Base-by-base conservation (phyloP, 64 coral and sea anemone species). In the Astreopora myriophthalma region DNA sequence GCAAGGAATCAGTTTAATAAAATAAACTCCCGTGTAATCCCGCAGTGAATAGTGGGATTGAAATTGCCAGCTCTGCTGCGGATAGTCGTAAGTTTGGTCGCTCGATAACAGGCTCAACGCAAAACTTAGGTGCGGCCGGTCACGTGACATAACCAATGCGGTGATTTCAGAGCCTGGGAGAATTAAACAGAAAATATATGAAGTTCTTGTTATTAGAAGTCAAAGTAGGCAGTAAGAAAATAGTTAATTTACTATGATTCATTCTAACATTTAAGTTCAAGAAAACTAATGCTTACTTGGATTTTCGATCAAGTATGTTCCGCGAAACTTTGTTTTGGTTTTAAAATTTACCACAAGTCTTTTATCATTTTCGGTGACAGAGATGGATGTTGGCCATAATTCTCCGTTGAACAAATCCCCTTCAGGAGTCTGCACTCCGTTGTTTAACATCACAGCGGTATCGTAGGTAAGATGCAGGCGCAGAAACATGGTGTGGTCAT, bases 1-100 rank as follows among this genome's bases (percentile, higher is more conserved):
- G 72, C 97, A 99, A 8, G 97, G 97, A 30, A 99, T 71, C 16
- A 99, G 71, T 65, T 99, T 99, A 52, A 99, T 84, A 49, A 96
- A 99, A 76, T 99, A 99, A 7, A 88, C 90, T 52, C 97, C 97
- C 34, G 90, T 96, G 76, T 99, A 99, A 80, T 99, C 97, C 22
- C 90, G 73, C 29, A 95, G 85, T 8, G 97, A 87, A 23, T 93
- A 99, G 35, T 99, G 94, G 44, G 97, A 99, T 51, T 82, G 74
- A 84, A 99, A 93, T 85, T 84, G 94, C 97, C 97, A 99, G 57
- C 82, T 95, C 88, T 99, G 97, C 28, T 89, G 79, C 36, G 97
- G 97, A 70, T 90, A 95, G 29, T 93, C 84, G 42, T 96, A 99
- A 24, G 97, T 87, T 48, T 95, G 55, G 17, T 95, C 87, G 70